A percentile compares a stretch with the other conserved stretches of the same genome.
Conservation (phyloP, 2,797 vertebrate genomes). For the Lagodon rhomboides region DNA sequence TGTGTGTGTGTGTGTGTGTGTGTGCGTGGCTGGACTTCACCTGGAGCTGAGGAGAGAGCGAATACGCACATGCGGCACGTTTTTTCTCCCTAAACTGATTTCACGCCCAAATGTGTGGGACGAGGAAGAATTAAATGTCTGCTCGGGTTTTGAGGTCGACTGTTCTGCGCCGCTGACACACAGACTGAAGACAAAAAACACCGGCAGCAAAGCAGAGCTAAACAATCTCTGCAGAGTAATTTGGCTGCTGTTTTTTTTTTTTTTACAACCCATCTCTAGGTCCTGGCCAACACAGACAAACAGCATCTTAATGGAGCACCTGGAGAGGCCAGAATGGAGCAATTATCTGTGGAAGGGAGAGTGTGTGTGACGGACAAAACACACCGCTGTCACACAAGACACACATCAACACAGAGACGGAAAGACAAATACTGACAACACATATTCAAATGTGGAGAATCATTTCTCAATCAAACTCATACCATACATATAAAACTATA, state of each 20-base stretch:
- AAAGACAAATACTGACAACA: neutral
- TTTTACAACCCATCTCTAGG: conserved; percentile 37
- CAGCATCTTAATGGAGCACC: conserved; percentile 47
- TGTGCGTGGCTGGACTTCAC: conserved; percentile 4
- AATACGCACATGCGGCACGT: neutral
- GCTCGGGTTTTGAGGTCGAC: conserved; percentile 23
- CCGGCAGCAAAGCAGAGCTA: conserved; percentile 30
- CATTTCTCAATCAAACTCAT: neutral
- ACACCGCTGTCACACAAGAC: neutral
- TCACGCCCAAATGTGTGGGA: conserved; percentile 31
- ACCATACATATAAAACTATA: no score
- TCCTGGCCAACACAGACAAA: conserved; percentile 31
- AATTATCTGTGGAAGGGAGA: conserved; percentile 24
- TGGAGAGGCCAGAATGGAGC: conserved; percentile 29
- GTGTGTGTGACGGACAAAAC: conserved; percentile 3
- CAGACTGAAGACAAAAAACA: conserved; percentile 32
- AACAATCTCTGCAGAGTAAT: conserved; percentile 52
- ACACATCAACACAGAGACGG: conserved; percentile 5
- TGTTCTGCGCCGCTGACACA: conserved; percentile 44
- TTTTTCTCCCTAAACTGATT: conserved; percentile 42
- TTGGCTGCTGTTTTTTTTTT: conserved; percentile 11
- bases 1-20: conserved; percentile 13
- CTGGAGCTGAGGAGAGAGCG: neutral
- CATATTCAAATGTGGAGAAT: neutral
- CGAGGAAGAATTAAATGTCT: conserved; percentile 43